A percentile compares a stretch with the other conserved stretches of the same genome.
These are phyloP conservation scores for Yponomeuta malinellus DNA, from an alignment of 2,888 invertebrate genomes.

Conservation along the genomic window DNA sequence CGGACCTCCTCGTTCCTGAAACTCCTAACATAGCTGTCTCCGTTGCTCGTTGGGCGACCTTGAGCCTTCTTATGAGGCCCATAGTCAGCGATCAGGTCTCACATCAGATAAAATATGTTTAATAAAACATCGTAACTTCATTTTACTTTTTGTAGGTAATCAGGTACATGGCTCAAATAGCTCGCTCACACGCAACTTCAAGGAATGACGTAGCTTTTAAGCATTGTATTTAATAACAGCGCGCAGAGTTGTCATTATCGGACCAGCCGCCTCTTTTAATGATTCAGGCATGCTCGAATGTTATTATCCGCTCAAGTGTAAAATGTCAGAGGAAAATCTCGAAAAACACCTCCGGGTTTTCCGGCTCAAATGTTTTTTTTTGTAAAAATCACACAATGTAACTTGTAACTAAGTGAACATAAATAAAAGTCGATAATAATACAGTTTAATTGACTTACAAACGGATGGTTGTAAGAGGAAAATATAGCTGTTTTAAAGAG, in stretches of 20 bases:
- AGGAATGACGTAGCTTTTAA: neutral
- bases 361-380: neutral
- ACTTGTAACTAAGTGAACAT: neutral
- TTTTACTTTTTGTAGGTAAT: no score
- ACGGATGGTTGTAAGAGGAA: no score
- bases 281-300: neutral
- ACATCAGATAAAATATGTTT: no score
- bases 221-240: neutral
- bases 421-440: no score
- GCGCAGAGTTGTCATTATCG: neutral
- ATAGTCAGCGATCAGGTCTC: no score
- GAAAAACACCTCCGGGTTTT: neutral
- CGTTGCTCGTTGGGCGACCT: no score
- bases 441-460: neutral
- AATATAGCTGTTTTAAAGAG: no score
- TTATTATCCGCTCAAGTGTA: neutral
- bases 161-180: neutral
- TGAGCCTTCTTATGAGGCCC: no score
- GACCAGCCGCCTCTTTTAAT: neutral
- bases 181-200: neutral
- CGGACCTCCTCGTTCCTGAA: no score
- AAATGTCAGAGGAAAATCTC: neutral
- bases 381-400: neutral
- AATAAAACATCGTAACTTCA: no score
- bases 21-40: no score